Conservation (phyloP, 2,888 invertebrate genomes). For the Eumacrocentrus americanus region DNA sequence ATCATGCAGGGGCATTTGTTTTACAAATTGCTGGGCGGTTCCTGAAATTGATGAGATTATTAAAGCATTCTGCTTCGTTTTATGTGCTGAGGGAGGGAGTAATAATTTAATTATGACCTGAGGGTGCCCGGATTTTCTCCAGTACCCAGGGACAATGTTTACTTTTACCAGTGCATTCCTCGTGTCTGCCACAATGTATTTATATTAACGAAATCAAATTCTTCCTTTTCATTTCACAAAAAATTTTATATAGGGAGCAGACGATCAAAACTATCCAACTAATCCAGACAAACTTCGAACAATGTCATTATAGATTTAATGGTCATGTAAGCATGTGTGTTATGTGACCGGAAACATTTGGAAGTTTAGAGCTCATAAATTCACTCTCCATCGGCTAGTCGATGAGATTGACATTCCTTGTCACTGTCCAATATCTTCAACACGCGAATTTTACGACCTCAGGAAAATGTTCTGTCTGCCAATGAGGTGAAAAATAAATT, state of each 20-base stretch:
- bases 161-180: no score
- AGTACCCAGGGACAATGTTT: no score
- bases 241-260: no score
- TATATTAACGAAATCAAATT: no score
- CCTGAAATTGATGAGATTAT: conserved; percentile 30
- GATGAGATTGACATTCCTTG: not conserved
- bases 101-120: conserved; percentile 10
- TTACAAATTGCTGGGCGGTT: conserved; percentile 31
- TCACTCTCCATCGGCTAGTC: not conserved
- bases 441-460: no score
- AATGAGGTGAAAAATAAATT: no score
- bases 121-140: not conserved
- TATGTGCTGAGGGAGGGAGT: not conserved
- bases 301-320: not conserved
- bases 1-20: not conserved
- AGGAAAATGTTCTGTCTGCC: no score
- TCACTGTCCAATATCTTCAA: no score
- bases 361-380: not conserved
- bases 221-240: no score
- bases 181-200: no score
- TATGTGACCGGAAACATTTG: not conserved
- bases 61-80: conserved; percentile 15
- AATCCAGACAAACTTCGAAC: not conserved
- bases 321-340: not conserved
- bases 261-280: no score